A percentile compares a stretch with the other conserved stretches of the same genome.
Evolutionary conservation across 1,140 invertebrate species (phyloP).

Genomic region (Lepidotrigona ventralis): DNA sequence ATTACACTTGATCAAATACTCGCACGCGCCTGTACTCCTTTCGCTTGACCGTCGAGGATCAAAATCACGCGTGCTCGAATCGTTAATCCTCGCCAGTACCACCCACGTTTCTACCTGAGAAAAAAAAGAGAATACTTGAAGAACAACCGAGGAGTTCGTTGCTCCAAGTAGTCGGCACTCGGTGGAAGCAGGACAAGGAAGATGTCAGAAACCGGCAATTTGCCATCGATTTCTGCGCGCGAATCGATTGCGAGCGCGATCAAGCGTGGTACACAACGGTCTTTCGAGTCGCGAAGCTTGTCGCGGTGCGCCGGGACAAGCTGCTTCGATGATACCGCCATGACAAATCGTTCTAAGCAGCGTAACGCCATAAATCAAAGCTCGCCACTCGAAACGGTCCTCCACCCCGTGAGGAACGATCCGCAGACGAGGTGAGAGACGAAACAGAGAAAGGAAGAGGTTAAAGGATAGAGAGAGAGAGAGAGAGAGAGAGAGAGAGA

Average conservation of each 20-base stretch:
- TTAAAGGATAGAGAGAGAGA: not conserved
- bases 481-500: no score
- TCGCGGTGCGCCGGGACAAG: constrained; percentile 7
- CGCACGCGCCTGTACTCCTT: no score
- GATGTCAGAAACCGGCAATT: constrained; percentile 22
- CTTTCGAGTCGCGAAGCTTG: not conserved
- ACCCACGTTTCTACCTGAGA: not conserved
- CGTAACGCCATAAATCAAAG: constrained; percentile 47
- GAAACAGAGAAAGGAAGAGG: not conserved
- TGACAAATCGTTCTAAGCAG: constrained; percentile 48
- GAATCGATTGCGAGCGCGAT: not conserved
- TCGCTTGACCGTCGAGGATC: not conserved
- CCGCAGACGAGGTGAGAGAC: not conserved
- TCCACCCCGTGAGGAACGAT: constrained; percentile 1
- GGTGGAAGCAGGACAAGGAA: not conserved
- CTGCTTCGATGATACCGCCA: constrained; percentile 17
- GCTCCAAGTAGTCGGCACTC: not conserved
- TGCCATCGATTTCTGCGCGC: constrained; percentile 9
- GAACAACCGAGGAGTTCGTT: not conserved
- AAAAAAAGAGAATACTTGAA: not conserved
- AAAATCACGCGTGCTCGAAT: not conserved
- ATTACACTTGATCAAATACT: not conserved
- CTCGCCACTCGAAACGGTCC: constrained; percentile 20
- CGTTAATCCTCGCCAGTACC: not conserved
- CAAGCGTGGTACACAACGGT: not conserved